Evolutionary conservation across 2,113 vertebrate genomes (phyloP), one percentile per base, ranked within the genome.

Genomic region (Beaufortia kweichowensis): DNA sequence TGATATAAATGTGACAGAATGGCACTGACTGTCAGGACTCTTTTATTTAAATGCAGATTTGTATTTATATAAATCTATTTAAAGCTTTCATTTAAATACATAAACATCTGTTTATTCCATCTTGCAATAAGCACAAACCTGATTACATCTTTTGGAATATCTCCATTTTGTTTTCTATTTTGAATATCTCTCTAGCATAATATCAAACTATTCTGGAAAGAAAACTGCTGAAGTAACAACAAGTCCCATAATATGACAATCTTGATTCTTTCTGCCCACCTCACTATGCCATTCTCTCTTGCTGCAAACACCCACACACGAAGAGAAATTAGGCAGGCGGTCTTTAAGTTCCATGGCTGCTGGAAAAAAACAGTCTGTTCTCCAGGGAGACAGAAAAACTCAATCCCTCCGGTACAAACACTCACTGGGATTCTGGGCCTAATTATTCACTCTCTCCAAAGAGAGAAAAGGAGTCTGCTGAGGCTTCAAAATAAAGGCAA

Each of bases 341-440:
- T 28, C 31, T 72, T 50, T 31, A 60, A 23, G 76, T 82, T 55
- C 77, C 84, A 55, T 63, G 41, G 24, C 48, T 63, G 80, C 64
- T 69, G 80, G 60, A 82, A 35, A 59, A 79, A 82, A 77, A 26
- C 56, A 67, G 46, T 17, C 48, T 11, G 14, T 65, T 77, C 77
- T 81, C 82, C 67, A 31, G 63, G 80, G 79, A 78, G 68, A 84
- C 43, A 48, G 63, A 70, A 59, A n/a, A 63, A 75, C 46, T 66
- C 12, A 56, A 64, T 9, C 28, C 48, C 75, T 77, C 39, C 60
- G 53, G 50, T 72, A 67, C 66, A 62, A 76, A 73, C 71, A 63
- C 60, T 46, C 72, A 46, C 19, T 48, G 66, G 68, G 68, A 39
- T 79, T 64, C 71, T 59, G 72, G 66, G 72, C 55, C 71, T 62